Percentiles rank a stretch among this genome's conserved stretches.
Evolutionary conservation across 2,113 vertebrate genomes (phyloP).

Genomic region (Phrynosoma blainvillii): DNA sequence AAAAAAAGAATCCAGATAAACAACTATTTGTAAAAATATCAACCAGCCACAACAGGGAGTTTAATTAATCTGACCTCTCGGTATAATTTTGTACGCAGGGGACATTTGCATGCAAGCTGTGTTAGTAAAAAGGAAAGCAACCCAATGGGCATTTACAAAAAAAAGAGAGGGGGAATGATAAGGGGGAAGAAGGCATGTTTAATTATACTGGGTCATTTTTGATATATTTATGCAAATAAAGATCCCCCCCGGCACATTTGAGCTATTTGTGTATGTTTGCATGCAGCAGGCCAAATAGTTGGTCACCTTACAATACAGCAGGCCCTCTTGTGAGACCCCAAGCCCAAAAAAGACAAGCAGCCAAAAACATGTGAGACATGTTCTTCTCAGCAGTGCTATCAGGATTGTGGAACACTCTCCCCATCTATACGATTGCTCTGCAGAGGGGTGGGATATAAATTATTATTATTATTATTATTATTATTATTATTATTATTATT

Average conservation of each 20-base stretch:
- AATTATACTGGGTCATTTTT: conserved; percentile 38
- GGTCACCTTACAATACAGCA: background rate
- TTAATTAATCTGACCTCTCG: conserved; percentile 55
- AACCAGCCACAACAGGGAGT: conserved; percentile 42
- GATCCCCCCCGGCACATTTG: conserved; percentile 15
- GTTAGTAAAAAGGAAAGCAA: background rate
- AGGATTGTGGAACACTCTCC: background rate
- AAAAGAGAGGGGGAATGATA: conserved; percentile 13
- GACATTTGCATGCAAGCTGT: conserved; percentile 49
- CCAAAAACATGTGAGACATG: background rate
- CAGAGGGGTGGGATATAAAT: too few relatives aligned
- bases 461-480: too few relatives aligned
- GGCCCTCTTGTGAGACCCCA: background rate
- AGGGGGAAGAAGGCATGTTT: conserved; percentile 18
- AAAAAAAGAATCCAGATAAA: conserved; percentile 22
- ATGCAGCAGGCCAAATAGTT: background rate
- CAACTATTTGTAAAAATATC: conserved; percentile 51
- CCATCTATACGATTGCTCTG: too few relatives aligned
- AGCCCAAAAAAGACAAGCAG: background rate
- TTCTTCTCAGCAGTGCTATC: background rate
- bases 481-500: too few relatives aligned
- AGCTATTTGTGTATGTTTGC: background rate
- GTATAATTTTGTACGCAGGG: conserved; percentile 34
- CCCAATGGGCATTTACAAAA: background rate
- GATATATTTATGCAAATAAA: conserved; percentile 34